phyloP scores from a whole-genome alignment of 2,113 vertebrate species.

The Oophaga pumilio region DNA sequence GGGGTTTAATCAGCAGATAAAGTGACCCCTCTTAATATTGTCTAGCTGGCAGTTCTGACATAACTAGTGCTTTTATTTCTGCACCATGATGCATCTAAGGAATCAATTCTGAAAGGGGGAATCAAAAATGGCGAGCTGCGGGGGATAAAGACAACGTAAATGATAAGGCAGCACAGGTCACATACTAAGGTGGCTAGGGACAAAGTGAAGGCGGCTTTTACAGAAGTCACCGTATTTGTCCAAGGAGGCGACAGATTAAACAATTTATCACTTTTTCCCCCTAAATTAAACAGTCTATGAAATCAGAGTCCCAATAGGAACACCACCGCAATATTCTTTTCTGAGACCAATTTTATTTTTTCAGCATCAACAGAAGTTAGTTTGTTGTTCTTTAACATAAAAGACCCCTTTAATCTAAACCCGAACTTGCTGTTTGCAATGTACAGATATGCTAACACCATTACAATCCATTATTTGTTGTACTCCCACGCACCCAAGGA shows the following conservation, averaged over 20 bases:
- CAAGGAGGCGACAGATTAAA: not conserved
- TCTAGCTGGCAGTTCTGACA: not conserved
- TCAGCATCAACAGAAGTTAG: not conserved
- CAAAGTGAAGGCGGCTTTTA: not conserved
- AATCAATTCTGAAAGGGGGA: not conserved
- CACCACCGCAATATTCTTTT: not conserved
- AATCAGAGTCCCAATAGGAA: not conserved
- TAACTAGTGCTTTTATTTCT: not conserved
- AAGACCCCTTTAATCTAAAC: not conserved
- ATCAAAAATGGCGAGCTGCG: no score
- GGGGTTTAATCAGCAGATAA: not conserved
- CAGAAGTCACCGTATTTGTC: not conserved
- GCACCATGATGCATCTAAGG: not conserved
- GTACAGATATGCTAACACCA: conserved; percentile 29
- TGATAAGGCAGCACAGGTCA: no score
- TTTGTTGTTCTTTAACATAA: not conserved
- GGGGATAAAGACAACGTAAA: no score
- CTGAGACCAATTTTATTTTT: not conserved
- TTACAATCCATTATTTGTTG: conserved; percentile 33
- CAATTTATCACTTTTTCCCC: not conserved
- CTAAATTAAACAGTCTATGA: not conserved
- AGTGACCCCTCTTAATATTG: not conserved
- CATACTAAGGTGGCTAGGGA: not conserved
- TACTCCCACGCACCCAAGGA: conserved; percentile 30
- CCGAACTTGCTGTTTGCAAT: conserved; percentile 1